Evolutionary conservation across 1,140 invertebrate species (phyloP).

Genomic region (Chymomyza costata): DNA sequence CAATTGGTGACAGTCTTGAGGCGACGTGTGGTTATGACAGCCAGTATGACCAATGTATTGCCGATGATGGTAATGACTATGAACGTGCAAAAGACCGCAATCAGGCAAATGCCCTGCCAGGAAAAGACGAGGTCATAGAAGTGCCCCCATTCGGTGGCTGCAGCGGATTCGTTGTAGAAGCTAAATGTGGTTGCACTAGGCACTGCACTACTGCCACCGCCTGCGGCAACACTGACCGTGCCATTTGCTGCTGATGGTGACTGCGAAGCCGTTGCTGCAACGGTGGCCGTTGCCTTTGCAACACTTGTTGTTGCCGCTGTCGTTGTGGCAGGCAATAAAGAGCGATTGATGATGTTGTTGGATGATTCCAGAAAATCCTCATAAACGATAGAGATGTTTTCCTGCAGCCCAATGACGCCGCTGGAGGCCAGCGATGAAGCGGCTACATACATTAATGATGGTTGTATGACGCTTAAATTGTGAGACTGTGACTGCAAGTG

Average conservation of each 20-base stretch:
- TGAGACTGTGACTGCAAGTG: slow-evolving; percentile 36
- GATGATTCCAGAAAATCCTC: slow-evolving; percentile 39
- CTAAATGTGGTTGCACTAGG: slow-evolving; percentile 37
- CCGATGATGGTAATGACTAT: slow-evolving; percentile 84
- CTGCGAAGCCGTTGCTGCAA: slow-evolving; percentile 1
- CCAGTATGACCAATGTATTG: slow-evolving; percentile 92
- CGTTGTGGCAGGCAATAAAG: slow-evolving; percentile 5
- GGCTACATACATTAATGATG: slow-evolving; percentile 61
- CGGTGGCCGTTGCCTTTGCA: too few relatives aligned
- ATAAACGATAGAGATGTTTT: slow-evolving; percentile 54
- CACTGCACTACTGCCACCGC: neutral
- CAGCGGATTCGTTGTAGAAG: slow-evolving; percentile 64
- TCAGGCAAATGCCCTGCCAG: slow-evolving; percentile 71
- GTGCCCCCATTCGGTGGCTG: slow-evolving; percentile 61
- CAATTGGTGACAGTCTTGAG: slow-evolving; percentile 95
- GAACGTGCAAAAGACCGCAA: slow-evolving; percentile 77
- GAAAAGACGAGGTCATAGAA: slow-evolving; percentile 69
- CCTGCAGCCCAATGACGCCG: slow-evolving; percentile 38
- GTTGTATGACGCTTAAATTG: slow-evolving; percentile 39
- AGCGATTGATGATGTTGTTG: slow-evolving; percentile 32
- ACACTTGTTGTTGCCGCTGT: neutral
- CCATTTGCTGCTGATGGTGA: slow-evolving; percentile 26
- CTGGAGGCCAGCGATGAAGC: slow-evolving; percentile 48
- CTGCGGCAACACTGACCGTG: slow-evolving; percentile 19
- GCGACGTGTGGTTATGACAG: slow-evolving; percentile 92